Evolutionary conservation across 2,888 invertebrate species (phyloP), one percentile per base, ranked within the genome.

Genomic region (Nesidiocoris tenuis): DNA sequence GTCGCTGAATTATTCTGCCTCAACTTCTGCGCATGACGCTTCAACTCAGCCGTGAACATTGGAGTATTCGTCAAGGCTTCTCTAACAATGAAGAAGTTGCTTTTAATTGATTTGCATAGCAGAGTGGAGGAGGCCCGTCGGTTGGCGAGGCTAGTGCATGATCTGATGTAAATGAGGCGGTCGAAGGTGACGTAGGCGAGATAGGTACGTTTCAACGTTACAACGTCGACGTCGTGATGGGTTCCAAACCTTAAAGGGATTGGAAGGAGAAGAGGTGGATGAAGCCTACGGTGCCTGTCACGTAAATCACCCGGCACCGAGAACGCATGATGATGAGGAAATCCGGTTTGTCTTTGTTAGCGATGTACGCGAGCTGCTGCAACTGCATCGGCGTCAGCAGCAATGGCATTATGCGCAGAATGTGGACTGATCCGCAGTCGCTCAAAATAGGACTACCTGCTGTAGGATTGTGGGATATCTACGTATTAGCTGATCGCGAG

Each of bases 311-410:
- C n/a, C 55, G 55, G 56, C 22, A 16, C 67, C 21, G 55, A 67
- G 55, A 67, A 67, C 55, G 67, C 67, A 67, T 67, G 56, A 56
- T 56, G 67, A 67, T 67, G 67, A 67, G 67, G 56, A 67, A 67
- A 67, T 67, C 67, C 67, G 67, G 67, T 67, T 67, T 67, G n/a
- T 67, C 56, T 67, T 39, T 65, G 39, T 65, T 3, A 65, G 65
- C 65, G 25, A 65, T 39, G 65, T 65, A 18, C 39, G 5, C 39
- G 39, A 39, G 65, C 63, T 24, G 23, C 19, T 65, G 65, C 39
- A 65, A 39, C 65, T 39, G 65, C 65, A 39, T 19, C 25, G 22
- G 19, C 19, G n/a, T 19, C 59, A 16, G 23, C 19, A 25, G 39
- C 39, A 39, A 39, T 7, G 3, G 39, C 39, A 39, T 18, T 23